Percentiles rank a stretch among this genome's conserved stretches.
Evolutionary conservation across 2,113 vertebrate genomes (phyloP).

Genomic region (Synchiropus splendidus): DNA sequence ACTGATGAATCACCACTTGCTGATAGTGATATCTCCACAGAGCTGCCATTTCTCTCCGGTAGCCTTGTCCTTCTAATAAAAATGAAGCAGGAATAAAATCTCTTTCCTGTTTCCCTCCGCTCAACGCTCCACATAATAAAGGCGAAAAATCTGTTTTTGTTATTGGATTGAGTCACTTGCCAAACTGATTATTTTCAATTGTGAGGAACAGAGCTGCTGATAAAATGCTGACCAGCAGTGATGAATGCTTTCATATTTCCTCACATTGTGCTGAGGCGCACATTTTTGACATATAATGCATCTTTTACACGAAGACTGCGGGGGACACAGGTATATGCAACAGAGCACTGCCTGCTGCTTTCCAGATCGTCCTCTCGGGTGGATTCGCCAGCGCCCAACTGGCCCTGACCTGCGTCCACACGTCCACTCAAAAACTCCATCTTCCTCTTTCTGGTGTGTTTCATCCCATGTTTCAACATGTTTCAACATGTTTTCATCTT

Average conservation of each 20-base stretch:
- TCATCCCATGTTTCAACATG: too few species aligned
- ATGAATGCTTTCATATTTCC: constrained; percentile 31
- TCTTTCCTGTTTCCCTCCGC: constrained; percentile 26
- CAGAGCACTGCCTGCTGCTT: too few species aligned
- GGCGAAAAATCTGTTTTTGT: constrained; percentile 46
- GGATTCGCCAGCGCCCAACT: too few species aligned
- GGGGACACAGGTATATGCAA: constrained; percentile 12
- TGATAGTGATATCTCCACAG: constrained; percentile 25
- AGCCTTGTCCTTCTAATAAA: constrained; percentile 4
- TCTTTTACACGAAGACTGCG: constrained; percentile 9
- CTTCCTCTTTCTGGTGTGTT: too few species aligned
- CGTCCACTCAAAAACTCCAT: too few species aligned
- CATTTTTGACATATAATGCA: constrained; percentile 20
- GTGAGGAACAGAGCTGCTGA: constrained; percentile 29
- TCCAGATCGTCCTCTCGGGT: too few species aligned
- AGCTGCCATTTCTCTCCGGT: constrained; percentile 2
- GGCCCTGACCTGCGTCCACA: too few species aligned
- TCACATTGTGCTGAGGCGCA: constrained; percentile 27
- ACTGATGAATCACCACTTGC: constrained; percentile 27
- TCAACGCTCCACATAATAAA: constrained; percentile 26
- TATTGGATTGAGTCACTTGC: constrained; percentile 46
- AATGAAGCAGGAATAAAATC: constrained; percentile 38
- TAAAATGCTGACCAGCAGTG: constrained; percentile 32
- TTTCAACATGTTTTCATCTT: too few species aligned
- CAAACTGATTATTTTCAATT: constrained; percentile 48